These are phyloP conservation scores for Tenualosa ilisha DNA, from an alignment of 2,797 vertebrate species.

Conservation along the genomic window DNA sequence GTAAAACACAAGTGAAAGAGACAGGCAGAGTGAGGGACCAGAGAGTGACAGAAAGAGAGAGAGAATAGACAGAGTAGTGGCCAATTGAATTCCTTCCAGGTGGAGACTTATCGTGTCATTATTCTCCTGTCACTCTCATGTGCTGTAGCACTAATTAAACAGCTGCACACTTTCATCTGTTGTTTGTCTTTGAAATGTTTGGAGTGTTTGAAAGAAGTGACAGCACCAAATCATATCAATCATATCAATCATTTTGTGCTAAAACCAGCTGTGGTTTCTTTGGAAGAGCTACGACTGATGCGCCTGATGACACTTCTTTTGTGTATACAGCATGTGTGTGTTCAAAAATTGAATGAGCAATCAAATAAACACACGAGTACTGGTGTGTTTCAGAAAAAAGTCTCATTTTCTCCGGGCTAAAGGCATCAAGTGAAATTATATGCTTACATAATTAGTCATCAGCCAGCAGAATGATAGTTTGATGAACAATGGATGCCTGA, in stretches of 20 bases:
- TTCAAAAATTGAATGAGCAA: background rate
- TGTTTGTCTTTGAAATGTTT: background rate
- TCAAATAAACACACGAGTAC: background rate
- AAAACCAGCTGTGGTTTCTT: background rate
- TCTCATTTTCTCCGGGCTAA: background rate
- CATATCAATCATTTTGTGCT: too few species aligned
- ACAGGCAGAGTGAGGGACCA: background rate
- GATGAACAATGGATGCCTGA: background rate
- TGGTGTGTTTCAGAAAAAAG: background rate
- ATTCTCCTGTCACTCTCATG: background rate
- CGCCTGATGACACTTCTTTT: background rate
- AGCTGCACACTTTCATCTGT: background rate
- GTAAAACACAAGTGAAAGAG: too few species aligned
- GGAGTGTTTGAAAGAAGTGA: background rate
- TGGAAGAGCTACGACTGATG: background rate
- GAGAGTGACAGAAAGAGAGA: background rate
- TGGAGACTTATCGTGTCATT: background rate
- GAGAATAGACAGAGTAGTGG: background rate
- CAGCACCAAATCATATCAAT: background rate
- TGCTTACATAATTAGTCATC: background rate
- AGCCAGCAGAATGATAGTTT: background rate
- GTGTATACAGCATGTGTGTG: background rate
- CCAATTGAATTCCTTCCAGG: background rate
- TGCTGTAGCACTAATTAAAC: background rate
- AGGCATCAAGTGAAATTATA: background rate